Evolutionary conservation across 2,113 vertebrate genomes (phyloP), one percentile per base, ranked within the genome.

Genomic region (Chaenogobius annularis): DNA sequence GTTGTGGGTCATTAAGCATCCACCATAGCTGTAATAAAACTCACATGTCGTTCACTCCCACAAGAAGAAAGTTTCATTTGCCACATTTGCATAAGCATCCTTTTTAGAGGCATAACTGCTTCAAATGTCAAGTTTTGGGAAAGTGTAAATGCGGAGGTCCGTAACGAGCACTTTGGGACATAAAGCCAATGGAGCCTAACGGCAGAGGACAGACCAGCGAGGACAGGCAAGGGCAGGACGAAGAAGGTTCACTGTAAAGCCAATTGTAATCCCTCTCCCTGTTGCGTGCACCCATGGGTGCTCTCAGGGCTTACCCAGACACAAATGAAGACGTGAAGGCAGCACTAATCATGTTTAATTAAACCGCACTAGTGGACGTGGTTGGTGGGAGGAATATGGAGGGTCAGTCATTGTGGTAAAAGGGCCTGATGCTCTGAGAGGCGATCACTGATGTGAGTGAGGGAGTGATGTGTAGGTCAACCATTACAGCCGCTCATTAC

Each of bases 1-100:
- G 83, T 74, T 82, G 67, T 80, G 72, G 70, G 73, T 87, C 86
- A 87, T 91, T 89, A 89, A 77, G 81, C 87, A 88, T 87, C 91
- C 91, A 85, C 85, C 80, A 73, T 46, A 81, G 85, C 77, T 47
- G 75, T 81, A 79, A 89, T 89, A 85, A 89, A 88, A 83, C 77
- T 15, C 67, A 82, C 78, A 79, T 77, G 83, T 69, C 79, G 79
- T 82, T 76, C 79, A 70, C 64, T 73, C 74, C 72, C 73, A 80
- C 59, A 73, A 85, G 83, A 73, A 85, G 82, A 76, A 80, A 83
- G 68, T 63, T 80, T 83, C 54, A 61, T 66, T 72, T 73, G 78
- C 72, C 70, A 83, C 75, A 85, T 88, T 86, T 81, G 75, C 87
- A 86, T 82, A 80, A 70, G 46, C 11, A 73, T 69, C 59, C 80